A percentile compares a stretch with the other conserved stretches of the same genome.
phyloP scores from a whole-genome alignment of 2,797 vertebrate genomes.

The Diplodus puntazzo region DNA sequence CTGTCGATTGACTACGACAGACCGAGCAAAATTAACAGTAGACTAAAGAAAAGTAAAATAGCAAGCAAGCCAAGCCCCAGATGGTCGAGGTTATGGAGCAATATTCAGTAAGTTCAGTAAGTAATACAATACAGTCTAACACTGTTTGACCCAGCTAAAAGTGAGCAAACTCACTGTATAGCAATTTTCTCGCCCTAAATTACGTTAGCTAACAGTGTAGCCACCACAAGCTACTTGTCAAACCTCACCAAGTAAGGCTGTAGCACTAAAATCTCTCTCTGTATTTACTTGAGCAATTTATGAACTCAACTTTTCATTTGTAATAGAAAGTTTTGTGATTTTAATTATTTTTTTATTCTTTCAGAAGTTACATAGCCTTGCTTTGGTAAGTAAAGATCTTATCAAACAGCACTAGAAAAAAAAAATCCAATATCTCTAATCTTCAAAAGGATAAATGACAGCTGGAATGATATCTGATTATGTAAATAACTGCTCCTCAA shows the following conservation, averaged over 20 bases:
- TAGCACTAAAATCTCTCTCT: not conserved
- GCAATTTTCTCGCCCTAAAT: not conserved
- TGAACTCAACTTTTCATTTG: not conserved
- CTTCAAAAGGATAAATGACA: conserved; percentile 61
- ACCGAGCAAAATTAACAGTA: no score
- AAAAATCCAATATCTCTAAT: conserved; percentile 42
- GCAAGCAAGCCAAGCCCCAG: no score
- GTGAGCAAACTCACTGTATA: not conserved
- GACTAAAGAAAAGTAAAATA: no score
- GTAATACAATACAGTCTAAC: not conserved
- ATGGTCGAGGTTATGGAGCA: no score
- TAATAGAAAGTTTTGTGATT: not conserved
- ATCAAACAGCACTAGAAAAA: conserved; percentile 20
- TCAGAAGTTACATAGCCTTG: not conserved
- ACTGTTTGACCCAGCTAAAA: not conserved
- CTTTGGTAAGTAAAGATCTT: conserved; percentile 20
- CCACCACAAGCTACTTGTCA: not conserved
- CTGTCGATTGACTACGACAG: no score
- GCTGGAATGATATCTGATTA: conserved; percentile 72
- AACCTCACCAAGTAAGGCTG: not conserved
- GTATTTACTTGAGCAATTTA: not conserved
- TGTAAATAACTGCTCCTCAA: conserved; percentile 74
- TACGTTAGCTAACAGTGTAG: not conserved
- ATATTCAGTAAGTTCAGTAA: no score
- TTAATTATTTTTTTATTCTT: not conserved